phyloP scores from a whole-genome alignment of 2,113 vertebrate species.

The Tachuris rubrigastra region DNA sequence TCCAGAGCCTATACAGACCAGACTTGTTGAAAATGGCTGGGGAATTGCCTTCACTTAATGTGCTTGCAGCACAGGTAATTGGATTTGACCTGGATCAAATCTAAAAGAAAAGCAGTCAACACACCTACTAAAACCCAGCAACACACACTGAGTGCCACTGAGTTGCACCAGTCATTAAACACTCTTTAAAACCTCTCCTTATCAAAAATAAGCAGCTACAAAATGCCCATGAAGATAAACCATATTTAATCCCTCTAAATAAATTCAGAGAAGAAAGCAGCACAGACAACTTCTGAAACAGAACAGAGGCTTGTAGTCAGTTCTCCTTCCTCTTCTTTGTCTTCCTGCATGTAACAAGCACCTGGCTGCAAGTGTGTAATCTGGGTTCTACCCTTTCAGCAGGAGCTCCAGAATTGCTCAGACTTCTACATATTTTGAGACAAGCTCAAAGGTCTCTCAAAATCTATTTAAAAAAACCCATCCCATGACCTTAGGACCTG shows the following conservation, averaged over 20 bases:
- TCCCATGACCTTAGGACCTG: neutral
- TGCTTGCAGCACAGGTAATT: neutral
- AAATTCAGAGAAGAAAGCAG: neutral
- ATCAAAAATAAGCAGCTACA: neutral
- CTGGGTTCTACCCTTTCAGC: fast-evolving
- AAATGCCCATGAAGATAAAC: neutral
- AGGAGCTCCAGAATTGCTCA: neutral
- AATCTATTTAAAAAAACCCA: neutral
- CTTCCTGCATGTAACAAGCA: neutral
- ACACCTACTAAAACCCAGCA: neutral
- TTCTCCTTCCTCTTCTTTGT: neutral
- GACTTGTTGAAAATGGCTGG: neutral
- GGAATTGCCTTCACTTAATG: neutral
- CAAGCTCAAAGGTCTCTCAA: neutral
- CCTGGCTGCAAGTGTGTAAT: neutral
- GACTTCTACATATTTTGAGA: neutral
- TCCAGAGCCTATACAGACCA: neutral
- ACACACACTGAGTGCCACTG: too few relatives aligned
- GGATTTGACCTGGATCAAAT: neutral
- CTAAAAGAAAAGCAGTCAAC: neutral
- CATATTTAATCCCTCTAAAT: neutral
- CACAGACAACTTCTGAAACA: neutral
- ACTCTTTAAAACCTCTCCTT: neutral
- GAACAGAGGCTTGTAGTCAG: neutral
- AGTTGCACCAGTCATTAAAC: neutral